A percentile compares a stretch with the other conserved stretches of the same genome.
Conservation (phyloP, 2,113 vertebrate species). For the Phycodurus eques region DNA sequence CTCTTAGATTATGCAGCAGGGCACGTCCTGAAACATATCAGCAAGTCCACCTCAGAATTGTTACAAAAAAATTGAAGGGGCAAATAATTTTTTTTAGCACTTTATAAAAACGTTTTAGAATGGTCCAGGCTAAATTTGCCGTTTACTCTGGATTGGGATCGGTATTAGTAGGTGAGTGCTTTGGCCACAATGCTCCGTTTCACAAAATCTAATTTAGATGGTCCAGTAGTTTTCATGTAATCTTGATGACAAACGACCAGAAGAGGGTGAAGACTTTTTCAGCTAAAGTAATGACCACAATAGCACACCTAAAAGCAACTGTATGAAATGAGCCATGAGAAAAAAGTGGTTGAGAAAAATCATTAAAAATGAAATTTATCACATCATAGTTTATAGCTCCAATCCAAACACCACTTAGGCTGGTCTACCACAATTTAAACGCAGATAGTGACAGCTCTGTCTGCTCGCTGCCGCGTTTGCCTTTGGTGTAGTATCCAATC, state of each 20-base stretch:
- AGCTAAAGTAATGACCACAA: background rate
- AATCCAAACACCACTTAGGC: slow-evolving; percentile 15
- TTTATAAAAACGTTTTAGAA: background rate
- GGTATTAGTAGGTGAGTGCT: background rate
- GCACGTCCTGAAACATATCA: no score
- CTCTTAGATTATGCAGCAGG: no score
- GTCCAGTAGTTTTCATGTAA: background rate
- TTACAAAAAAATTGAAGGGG: no score
- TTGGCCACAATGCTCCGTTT: background rate
- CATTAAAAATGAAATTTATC: slow-evolving; percentile 6
- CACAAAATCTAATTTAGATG: background rate
- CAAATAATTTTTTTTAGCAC: no score
- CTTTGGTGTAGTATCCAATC: slow-evolving; percentile 33
- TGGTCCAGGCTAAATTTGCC: background rate
- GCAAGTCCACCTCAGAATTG: no score
- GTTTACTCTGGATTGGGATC: background rate
- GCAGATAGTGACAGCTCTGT: slow-evolving; percentile 32
- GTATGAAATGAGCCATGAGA: slow-evolving; percentile 3
- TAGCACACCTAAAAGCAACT: background rate
- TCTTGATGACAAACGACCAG: slow-evolving; percentile 4
- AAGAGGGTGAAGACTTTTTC: background rate
- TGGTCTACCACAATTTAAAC: slow-evolving; percentile 22
- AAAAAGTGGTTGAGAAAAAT: background rate
- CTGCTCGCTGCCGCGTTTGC: slow-evolving; percentile 20
- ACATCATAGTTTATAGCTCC: background rate